Conservation (phyloP, 2,113 vertebrate species). For the Sminthopsis crassicaudata region DNA sequence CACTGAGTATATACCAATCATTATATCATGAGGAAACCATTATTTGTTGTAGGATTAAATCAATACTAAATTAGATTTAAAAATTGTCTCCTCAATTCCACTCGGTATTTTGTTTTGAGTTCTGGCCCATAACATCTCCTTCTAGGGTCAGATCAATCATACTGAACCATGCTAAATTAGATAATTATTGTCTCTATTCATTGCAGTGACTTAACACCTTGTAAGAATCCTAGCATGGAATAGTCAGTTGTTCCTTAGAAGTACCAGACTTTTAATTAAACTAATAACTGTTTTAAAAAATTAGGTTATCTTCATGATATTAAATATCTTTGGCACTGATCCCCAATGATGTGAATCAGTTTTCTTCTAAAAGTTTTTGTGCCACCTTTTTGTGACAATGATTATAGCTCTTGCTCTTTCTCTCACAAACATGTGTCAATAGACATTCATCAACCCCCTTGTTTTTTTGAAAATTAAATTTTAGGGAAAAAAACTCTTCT, state of each 20-base stretch:
- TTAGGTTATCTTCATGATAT: background rate
- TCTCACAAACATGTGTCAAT: background rate
- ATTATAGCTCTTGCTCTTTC: background rate
- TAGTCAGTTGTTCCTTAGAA: background rate
- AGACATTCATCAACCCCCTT: background rate
- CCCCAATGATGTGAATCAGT: background rate
- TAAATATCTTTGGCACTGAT: background rate
- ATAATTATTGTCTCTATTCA: too few relatives aligned
- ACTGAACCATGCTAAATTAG: too few relatives aligned
- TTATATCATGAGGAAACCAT: too few relatives aligned
- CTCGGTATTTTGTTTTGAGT: too few relatives aligned
- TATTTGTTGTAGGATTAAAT: too few relatives aligned
- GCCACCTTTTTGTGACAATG: background rate
- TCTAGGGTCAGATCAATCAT: too few relatives aligned
- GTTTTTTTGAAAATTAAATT: background rate
- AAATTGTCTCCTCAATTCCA: too few relatives aligned
- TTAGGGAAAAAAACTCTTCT: background rate
- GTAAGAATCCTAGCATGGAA: too few relatives aligned
- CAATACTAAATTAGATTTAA: too few relatives aligned
- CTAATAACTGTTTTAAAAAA: background rate
- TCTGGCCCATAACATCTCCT: too few relatives aligned
- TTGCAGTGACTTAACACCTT: too few relatives aligned
- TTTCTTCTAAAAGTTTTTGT: background rate
- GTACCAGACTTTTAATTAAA: background rate
- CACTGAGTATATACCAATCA: too few relatives aligned